Percentiles rank a stretch among this genome's conserved stretches.
Conservation (phyloP, 1,140 invertebrate species). For the Oedothorax gibbosus region DNA sequence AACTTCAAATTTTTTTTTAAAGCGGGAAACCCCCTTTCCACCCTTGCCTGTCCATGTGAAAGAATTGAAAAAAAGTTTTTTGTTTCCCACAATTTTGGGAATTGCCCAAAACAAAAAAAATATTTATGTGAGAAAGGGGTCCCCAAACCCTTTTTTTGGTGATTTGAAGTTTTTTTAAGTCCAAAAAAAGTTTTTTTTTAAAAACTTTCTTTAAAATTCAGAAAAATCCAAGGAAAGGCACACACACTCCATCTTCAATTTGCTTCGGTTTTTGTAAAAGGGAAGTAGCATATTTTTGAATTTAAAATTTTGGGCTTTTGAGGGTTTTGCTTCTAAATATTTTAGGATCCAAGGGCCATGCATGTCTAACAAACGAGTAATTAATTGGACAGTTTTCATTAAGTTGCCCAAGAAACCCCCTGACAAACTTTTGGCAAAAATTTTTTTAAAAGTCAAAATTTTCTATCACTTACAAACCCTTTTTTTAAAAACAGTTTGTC, state of each 20-base stretch:
- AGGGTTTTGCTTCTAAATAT: neutral
- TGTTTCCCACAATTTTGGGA: constrained; percentile 5
- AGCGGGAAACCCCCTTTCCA: neutral
- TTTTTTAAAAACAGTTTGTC: neutral
- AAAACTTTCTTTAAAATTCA: too few species aligned
- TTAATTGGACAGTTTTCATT: neutral
- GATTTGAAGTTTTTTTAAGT: neutral
- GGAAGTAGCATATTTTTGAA: too few species aligned
- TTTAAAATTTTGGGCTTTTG: too few species aligned
- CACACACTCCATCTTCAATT: too few species aligned
- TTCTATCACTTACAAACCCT: neutral
- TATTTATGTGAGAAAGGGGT: neutral
- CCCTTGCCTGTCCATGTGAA: constrained; percentile 12
- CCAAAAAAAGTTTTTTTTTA: too few species aligned
- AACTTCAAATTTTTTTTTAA: neutral
- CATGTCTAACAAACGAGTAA: neutral
- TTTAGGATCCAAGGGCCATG: neutral
- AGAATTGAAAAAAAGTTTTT: neutral
- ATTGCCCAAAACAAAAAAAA: neutral
- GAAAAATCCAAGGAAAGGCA: too few species aligned
- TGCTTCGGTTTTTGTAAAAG: too few species aligned
- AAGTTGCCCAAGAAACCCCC: neutral
- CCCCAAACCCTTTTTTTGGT: neutral
- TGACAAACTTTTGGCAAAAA: neutral
- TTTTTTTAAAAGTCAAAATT: neutral